phyloP scores from a whole-genome alignment of 2,113 vertebrate species.

The Illadopsis cleaveri region DNA sequence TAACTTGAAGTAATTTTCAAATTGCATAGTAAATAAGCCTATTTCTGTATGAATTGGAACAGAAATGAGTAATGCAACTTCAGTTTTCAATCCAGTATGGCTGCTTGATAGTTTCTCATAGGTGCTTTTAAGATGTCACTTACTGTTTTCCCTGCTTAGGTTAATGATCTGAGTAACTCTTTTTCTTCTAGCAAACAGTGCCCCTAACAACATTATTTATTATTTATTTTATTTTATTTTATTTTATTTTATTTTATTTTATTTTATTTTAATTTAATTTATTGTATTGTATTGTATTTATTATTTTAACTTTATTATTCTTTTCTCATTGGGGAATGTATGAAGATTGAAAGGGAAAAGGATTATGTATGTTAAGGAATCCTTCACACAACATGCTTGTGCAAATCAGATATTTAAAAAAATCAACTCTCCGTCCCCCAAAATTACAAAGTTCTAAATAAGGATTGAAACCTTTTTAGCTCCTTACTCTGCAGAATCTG shows the following conservation, averaged over 20 bases:
- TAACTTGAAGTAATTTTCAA: neutral
- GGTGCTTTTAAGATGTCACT: neutral
- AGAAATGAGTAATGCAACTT: neutral
- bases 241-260: too few species aligned
- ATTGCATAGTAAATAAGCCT: neutral
- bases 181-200: neutral
- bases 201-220: neutral
- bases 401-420: neutral
- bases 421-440: fast-evolving
- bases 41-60: neutral
- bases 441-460: neutral
- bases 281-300: too few species aligned
- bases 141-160: neutral
- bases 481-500: neutral
- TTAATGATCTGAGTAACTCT: neutral
- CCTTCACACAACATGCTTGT: neutral
- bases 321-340: neutral
- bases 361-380: neutral
- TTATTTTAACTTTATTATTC: neutral
- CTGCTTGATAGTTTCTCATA: neutral
- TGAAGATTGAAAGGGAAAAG: neutral
- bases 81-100: neutral
- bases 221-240: too few species aligned
- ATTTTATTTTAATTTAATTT: too few species aligned
- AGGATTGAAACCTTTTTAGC: neutral